These are phyloP conservation scores for Corapipo altera DNA, from an alignment of 2,113 vertebrate genomes.

Conservation along the genomic window DNA sequence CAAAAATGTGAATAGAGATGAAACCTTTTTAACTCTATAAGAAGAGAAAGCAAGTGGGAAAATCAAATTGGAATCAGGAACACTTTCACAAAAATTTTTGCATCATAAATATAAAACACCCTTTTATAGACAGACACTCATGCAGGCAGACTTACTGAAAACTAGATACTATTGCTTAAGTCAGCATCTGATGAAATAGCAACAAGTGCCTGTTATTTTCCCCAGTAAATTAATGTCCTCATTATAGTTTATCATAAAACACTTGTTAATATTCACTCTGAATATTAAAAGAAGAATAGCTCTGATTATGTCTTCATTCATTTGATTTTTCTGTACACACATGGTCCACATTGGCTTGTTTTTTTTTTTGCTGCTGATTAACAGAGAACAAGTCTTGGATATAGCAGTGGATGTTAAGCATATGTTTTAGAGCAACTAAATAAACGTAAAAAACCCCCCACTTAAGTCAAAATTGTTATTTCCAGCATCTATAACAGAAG, in stretches of 20 bases:
- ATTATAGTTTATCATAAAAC: conserved; percentile 31
- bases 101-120: background rate
- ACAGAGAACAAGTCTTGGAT: background rate
- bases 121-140: background rate
- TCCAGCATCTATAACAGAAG: background rate
- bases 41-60: background rate
- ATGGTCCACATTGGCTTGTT: background rate
- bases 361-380: background rate
- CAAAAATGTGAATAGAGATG: background rate
- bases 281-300: background rate
- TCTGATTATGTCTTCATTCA: conserved; percentile 14
- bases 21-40: background rate
- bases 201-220: background rate
- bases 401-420: background rate
- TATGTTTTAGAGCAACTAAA: background rate
- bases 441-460: background rate
- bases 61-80: background rate
- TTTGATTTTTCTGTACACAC: conserved; percentile 9
- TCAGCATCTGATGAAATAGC: background rate
- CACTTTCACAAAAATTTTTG: background rate
- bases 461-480: background rate
- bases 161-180: background rate
- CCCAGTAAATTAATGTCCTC: background rate
- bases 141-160: background rate
- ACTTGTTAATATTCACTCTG: conserved; percentile 33